Base-by-base conservation (phyloP, 2,888 invertebrate species). In the Eumerus sabulonum region DNA sequence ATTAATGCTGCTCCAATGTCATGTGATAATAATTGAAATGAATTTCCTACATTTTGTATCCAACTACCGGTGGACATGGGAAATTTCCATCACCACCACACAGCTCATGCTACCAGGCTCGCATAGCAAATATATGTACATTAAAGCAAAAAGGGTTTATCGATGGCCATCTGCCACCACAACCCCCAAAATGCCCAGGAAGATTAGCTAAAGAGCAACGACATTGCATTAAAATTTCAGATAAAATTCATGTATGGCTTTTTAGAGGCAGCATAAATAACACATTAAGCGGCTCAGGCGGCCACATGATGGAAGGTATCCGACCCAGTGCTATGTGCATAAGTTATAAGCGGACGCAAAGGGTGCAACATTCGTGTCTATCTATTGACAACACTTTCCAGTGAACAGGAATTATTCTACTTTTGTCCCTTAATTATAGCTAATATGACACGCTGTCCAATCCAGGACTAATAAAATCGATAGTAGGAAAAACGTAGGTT, bases 1-100 rank as follows among this genome's bases (percentile, higher is more conserved):
- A 84, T 84, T 84, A 84, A 84, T 83, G 84, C 82, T 82, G 72
- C 83, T 83, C 82, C 82, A 84, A 83, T 83, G 83, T 82, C 82
- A 81, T 70, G 67, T 82, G 73, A 82, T 81, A 81, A 82, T 82
- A 82, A 82, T 82, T 82, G 82, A 82, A 82, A 82, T 82, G 82
- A 82, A 76, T 82, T 82, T 82, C 73, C 68, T 74, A 79, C 68
- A 79, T 79, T 74, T 74, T 54, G 60, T 72, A 7, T 53, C 38
- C n/a, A 9, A 11, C 38, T 18, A 12, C 18, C 47, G 50, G 53
- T 68, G 79, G 79, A 68, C 79, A 64, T 63, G 73, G 67, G 68
- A 70, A 74, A 66, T 59, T 64, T 51, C 27, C 54, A 42, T 59
- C 68, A 73, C 53, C 67, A 73, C 77, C 51, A n/a, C n/a, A n/a